Conservation (phyloP, 2,888 invertebrate genomes). For the Cephus runcator region DNA sequence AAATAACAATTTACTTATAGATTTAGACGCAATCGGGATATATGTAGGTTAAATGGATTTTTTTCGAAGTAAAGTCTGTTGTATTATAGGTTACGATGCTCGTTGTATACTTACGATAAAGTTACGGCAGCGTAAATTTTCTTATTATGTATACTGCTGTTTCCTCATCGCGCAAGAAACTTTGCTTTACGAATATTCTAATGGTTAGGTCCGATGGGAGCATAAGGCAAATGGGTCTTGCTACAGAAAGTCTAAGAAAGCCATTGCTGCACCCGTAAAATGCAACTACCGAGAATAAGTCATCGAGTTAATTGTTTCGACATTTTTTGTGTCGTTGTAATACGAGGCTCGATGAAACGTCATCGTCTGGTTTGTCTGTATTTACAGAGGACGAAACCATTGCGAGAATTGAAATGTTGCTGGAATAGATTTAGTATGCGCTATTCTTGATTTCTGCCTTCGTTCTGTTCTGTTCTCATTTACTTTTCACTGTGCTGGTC, state of each 20-base stretch:
- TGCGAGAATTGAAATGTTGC: not conserved
- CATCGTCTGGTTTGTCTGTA: not conserved
- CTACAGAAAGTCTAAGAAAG: not conserved
- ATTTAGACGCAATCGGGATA: not conserved
- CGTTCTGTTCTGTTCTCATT: too few relatives aligned
- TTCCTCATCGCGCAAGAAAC: not conserved
- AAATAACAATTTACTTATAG: not conserved
- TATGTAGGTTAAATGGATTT: not conserved
- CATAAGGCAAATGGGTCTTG: not conserved
- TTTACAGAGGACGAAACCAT: not conserved
- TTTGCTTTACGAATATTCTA: not conserved
- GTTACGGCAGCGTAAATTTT: not conserved
- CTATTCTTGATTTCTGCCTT: too few relatives aligned
- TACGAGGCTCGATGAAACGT: not conserved
- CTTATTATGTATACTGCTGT: not conserved
- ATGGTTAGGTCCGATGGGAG: not conserved
- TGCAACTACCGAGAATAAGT: not conserved
- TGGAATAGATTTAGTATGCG: not conserved
- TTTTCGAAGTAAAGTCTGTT: not conserved
- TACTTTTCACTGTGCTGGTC: too few relatives aligned
- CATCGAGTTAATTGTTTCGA: not conserved
- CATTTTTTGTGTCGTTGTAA: not conserved
- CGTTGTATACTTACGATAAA: not conserved
- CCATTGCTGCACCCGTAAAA: not conserved
- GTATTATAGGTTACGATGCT: too few relatives aligned